These are phyloP conservation scores for Ellobius talpinus DNA, from an alignment of 2,113 vertebrate genomes.

Conservation along the genomic window DNA sequence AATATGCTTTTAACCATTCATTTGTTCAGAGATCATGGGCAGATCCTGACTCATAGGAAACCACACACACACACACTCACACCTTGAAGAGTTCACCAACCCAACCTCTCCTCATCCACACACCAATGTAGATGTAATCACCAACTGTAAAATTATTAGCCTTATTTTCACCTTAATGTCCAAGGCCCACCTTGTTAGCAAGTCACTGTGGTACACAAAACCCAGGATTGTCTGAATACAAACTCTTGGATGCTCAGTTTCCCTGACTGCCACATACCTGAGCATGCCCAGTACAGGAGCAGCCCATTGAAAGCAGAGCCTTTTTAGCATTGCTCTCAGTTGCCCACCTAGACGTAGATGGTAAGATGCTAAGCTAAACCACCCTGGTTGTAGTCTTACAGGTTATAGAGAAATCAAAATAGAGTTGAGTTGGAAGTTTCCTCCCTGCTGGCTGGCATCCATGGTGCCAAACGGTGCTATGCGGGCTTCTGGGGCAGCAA, in stretches of 20 bases:
- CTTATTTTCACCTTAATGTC: background rate
- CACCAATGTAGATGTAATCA: rapidly evolving
- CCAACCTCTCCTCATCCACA: background rate
- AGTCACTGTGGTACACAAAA: background rate
- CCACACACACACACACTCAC: background rate
- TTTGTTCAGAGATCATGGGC: background rate
- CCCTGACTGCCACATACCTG: rapidly evolving
- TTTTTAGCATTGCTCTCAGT: background rate
- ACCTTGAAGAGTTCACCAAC: background rate
- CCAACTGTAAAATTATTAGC: background rate
- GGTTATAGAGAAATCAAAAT: background rate
- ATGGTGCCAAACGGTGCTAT: background rate
- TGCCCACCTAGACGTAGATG: background rate
- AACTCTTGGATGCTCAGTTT: too few species aligned
- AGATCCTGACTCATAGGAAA: rapidly evolving
- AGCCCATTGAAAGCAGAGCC: background rate
- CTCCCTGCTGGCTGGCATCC: background rate
- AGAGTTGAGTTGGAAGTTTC: background rate
- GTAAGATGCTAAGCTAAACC: background rate
- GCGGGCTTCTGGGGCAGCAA: background rate
- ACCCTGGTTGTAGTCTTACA: background rate
- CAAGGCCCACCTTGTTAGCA: background rate
- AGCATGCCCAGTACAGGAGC: background rate
- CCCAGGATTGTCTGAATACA: background rate
- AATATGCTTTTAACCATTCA: background rate